Evolutionary conservation across 2,113 vertebrate species (phyloP).

Genomic region (Phainopepla nitens): DNA sequence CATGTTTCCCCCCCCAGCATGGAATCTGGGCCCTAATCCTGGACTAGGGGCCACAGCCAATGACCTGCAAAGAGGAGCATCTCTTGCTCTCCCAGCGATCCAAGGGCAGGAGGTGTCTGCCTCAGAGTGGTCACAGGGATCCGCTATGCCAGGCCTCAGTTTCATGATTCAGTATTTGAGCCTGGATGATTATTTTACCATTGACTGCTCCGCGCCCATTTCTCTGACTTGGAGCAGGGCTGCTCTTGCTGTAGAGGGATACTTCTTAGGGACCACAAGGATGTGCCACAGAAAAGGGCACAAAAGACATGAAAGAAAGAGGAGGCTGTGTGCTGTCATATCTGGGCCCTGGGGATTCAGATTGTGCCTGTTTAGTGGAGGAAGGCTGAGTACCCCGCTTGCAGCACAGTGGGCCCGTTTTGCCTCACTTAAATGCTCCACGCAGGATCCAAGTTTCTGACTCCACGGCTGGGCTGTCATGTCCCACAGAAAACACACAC

Average conservation of each 20-base stretch:
- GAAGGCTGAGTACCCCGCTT: background rate
- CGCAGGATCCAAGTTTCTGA: background rate
- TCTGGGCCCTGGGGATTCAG: background rate
- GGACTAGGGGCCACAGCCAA: fast-evolving
- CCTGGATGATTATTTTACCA: background rate
- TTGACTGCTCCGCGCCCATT: background rate
- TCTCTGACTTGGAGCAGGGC: background rate
- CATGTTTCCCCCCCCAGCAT: background rate
- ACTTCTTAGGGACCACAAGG: background rate
- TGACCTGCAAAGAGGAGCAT: fast-evolving
- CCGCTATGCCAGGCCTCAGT: background rate
- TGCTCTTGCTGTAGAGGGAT: fast-evolving
- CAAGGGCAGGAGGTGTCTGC: background rate
- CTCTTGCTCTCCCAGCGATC: background rate
- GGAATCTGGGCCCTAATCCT: background rate
- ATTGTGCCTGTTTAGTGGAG: background rate
- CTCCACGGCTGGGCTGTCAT: background rate
- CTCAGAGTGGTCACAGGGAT: background rate
- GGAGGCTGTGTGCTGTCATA: background rate
- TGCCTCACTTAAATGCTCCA: background rate
- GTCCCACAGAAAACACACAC: background rate
- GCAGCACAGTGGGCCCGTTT: background rate
- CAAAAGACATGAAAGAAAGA: background rate
- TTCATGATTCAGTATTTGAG: background rate
- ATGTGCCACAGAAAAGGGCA: background rate